These are phyloP conservation scores for Hippoglossus stenolepis DNA, from an alignment of 2,113 vertebrate species.

Conservation along the genomic window DNA sequence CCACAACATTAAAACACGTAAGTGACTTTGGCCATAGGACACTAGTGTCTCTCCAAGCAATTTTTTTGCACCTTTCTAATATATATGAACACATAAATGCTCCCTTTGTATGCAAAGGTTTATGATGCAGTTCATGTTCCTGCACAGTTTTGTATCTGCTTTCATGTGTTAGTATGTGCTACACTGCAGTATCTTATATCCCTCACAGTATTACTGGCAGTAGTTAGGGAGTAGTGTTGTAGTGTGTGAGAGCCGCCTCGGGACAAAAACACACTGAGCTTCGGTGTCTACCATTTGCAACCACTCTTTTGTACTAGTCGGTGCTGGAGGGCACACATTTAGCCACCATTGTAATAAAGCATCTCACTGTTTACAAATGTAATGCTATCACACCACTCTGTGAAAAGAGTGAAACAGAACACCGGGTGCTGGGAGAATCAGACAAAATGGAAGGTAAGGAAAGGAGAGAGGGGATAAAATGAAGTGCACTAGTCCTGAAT, in stretches of 20 bases:
- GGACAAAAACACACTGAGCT: conserved; percentile 44
- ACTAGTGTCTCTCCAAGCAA: too few species aligned
- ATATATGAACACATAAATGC: not conserved
- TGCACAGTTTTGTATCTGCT: not conserved
- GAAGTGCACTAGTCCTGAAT: conserved; percentile 10
- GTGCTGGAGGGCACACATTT: conserved; percentile 61
- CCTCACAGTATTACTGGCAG: not conserved
- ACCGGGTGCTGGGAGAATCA: not conserved
- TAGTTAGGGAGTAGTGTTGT: not conserved
- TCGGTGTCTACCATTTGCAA: conserved; percentile 40
- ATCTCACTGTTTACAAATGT: conserved; percentile 38
- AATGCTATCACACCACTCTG: conserved; percentile 39
- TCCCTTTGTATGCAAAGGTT: not conserved
- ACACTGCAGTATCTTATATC: not conserved
- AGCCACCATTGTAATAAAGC: conserved; percentile 41
- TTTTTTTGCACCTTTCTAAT: not conserved
- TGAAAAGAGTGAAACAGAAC: conserved; percentile 30
- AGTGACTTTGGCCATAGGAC: too few species aligned
- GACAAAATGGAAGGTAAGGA: conserved; percentile 16
- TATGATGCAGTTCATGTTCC: conserved; percentile 1
- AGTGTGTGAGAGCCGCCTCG: conserved; percentile 25
- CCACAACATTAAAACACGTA: too few species aligned
- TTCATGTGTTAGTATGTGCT: not conserved
- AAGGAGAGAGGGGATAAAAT: conserved; percentile 8
- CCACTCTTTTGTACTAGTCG: conserved; percentile 34